Conservation (phyloP, 2,888 invertebrate genomes). For the Euproctis similis region DNA sequence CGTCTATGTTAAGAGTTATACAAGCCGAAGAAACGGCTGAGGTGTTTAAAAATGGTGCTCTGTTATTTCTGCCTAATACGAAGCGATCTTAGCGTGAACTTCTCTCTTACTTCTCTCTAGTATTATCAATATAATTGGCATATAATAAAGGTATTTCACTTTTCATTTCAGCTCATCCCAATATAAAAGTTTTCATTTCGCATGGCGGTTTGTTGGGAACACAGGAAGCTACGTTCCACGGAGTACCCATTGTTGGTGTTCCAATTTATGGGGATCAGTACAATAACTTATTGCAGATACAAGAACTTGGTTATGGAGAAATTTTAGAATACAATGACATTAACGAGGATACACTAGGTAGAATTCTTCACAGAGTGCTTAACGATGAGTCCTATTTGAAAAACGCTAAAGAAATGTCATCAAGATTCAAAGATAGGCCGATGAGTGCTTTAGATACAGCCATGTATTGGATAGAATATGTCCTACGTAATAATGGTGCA, state of each 20-base stretch:
- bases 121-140: too few relatives aligned
- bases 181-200: slow-evolving; percentile 24
- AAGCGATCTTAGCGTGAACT: too few relatives aligned
- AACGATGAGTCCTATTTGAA: slow-evolving; percentile 41
- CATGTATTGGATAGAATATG: slow-evolving; percentile 75
- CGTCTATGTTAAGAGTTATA: too few relatives aligned
- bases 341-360: slow-evolving; percentile 47
- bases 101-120: too few relatives aligned
- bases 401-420: slow-evolving; percentile 53
- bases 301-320: slow-evolving; percentile 23
- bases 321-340: slow-evolving; percentile 57
- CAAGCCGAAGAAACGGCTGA: too few relatives aligned
- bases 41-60: too few relatives aligned
- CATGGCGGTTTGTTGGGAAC: slow-evolving; percentile 24
- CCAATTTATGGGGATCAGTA: slow-evolving; percentile 26
- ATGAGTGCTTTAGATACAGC: slow-evolving; percentile 64
- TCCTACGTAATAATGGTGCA: slow-evolving; percentile 73
- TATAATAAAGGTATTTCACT: too few relatives aligned
- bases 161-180: slow-evolving; percentile 27
- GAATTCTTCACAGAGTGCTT: slow-evolving; percentile 49
- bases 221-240: slow-evolving; percentile 24
- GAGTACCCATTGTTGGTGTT: slow-evolving; percentile 23
- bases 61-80: too few relatives aligned
- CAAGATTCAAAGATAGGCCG: slow-evolving; percentile 71
- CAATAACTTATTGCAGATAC: slow-evolving; percentile 33